A percentile compares a stretch with the other conserved stretches of the same genome.
Evolutionary conservation across 1,140 invertebrate genomes (phyloP).

Genomic region (Cherax quadricarinatus): DNA sequence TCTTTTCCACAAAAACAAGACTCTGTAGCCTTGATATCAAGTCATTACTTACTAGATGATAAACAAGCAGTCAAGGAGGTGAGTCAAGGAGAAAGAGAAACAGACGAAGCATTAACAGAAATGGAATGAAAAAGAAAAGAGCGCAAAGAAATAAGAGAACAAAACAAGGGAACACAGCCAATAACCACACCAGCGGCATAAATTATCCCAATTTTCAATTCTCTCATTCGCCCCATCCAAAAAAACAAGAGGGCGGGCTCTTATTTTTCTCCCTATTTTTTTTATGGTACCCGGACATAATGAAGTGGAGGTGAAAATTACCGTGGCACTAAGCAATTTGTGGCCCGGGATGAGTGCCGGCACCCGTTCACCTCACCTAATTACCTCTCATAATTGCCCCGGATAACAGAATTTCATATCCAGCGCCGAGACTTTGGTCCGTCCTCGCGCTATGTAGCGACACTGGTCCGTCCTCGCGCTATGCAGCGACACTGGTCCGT

Average conservation of each 20-base stretch:
- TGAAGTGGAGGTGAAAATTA: background rate
- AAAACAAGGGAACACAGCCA: background rate
- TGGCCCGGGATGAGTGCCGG: background rate
- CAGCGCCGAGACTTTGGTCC: background rate
- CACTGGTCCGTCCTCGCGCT: too few relatives aligned
- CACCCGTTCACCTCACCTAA: background rate
- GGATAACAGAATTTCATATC: conserved; percentile 9
- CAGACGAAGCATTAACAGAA: background rate
- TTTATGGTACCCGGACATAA: background rate
- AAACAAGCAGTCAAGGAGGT: too few relatives aligned
- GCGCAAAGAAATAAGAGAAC: background rate
- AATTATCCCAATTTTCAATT: background rate
- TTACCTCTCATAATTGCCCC: background rate
- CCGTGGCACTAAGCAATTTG: conserved; percentile 1
- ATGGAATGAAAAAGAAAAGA: background rate
- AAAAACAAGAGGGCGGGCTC: background rate
- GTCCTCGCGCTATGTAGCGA: too few relatives aligned
- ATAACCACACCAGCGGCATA: background rate
- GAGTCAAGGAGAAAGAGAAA: background rate
- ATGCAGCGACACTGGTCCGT: too few relatives aligned
- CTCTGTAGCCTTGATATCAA: too few relatives aligned
- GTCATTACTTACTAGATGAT: too few relatives aligned
- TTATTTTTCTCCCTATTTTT: background rate
- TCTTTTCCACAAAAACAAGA: too few relatives aligned
- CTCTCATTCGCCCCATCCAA: background rate